Conservation (phyloP, 2,888 invertebrate genomes). For the Synergus japonicus region DNA sequence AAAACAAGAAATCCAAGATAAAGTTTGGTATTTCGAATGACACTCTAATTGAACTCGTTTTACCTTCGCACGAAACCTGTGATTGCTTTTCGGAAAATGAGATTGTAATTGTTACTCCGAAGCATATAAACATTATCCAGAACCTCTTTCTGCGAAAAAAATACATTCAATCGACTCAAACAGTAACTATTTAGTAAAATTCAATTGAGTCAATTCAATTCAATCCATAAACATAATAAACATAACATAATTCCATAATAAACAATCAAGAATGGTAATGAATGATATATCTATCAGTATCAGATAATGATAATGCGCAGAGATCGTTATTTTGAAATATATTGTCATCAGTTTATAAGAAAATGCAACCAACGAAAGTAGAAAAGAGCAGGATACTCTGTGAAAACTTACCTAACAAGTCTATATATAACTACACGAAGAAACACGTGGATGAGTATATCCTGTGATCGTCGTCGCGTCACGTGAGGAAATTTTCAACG, state of each 20-base stretch:
- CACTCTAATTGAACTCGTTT: conserved; percentile 5
- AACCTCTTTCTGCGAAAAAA: background rate
- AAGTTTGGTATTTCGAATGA: background rate
- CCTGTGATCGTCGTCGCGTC: conserved; percentile 16
- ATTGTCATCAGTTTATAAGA: background rate
- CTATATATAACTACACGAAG: conserved; percentile 24
- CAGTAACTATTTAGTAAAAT: background rate
- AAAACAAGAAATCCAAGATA: conserved; percentile 1
- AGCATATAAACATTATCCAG: background rate
- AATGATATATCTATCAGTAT: too few relatives aligned
- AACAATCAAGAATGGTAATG: too few relatives aligned
- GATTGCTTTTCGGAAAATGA: conserved; percentile 2
- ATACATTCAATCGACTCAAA: background rate
- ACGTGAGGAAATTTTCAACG: conserved; percentile 29
- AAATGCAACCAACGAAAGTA: conserved; percentile 5
- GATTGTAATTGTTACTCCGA: background rate
- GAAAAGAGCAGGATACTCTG: background rate
- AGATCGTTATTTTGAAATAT: background rate
- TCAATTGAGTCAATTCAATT: too few relatives aligned
- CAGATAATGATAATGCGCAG: too few relatives aligned
- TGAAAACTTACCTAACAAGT: conserved; percentile 32
- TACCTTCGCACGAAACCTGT: background rate
- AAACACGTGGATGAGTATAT: conserved; percentile 18
- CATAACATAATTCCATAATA: too few relatives aligned
- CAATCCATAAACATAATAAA: too few relatives aligned